Conservation (phyloP, 1,140 invertebrate species). For the Cydia splendana region DNA sequence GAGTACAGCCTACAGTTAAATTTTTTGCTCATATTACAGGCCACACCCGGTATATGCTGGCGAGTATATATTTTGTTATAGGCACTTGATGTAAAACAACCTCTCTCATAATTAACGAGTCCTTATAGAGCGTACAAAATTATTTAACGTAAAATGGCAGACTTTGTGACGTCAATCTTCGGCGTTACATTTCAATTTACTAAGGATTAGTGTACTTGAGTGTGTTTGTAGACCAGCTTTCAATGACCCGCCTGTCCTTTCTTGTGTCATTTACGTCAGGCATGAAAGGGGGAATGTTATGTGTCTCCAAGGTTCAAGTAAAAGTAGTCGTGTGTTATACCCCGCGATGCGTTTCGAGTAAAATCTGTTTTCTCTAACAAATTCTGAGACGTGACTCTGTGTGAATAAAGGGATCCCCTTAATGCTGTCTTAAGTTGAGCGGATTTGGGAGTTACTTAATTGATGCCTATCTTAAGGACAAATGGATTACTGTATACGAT, state of each 20-base stretch:
- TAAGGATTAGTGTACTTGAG: conserved; percentile 40
- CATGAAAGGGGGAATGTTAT: background rate
- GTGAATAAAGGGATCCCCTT: conserved; percentile 50
- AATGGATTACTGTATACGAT: conserved; percentile 40
- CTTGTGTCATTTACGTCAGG: background rate
- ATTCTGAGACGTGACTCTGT: conserved; percentile 48
- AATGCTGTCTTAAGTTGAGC: conserved; percentile 43
- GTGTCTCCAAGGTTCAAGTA: conserved; percentile 15
- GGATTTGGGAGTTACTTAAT: conserved; percentile 42
- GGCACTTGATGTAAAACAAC: background rate
- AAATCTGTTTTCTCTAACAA: conserved; percentile 52
- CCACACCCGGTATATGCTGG: too few relatives aligned
- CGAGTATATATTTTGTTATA: background rate
- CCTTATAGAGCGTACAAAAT: conserved; percentile 28
- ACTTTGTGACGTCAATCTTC: conserved; percentile 36
- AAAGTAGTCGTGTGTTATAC: conserved; percentile 33
- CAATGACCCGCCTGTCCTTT: conserved; percentile 28
- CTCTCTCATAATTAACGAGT: conserved; percentile 25
- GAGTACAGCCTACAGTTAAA: too few relatives aligned
- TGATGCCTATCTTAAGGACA: conserved; percentile 40
- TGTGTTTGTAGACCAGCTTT: conserved; percentile 35
- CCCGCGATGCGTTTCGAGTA: conserved; percentile 38
- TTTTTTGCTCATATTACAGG: too few relatives aligned
- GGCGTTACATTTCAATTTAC: conserved; percentile 44
- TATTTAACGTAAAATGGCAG: conserved; percentile 38